Evolutionary conservation across 2,797 vertebrate species (phyloP), one percentile per base, ranked within the genome.

Genomic region (Catostomus latipinnis): DNA sequence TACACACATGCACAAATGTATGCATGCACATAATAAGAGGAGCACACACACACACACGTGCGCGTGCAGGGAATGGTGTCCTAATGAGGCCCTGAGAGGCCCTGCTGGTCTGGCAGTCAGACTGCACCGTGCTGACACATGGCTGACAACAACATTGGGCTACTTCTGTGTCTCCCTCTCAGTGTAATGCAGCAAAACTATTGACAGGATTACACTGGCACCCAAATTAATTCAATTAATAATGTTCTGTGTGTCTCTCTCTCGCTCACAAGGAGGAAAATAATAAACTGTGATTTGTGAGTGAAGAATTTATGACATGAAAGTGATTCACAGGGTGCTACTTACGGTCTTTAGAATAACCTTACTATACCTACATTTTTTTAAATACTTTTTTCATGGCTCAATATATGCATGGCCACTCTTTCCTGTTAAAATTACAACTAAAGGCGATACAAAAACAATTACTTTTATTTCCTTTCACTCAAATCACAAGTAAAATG

Each of bases 61-160:
- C 69, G 68, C 54, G 67, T 52, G 84, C 87, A 80, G 88, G 88
- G 87, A 91, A 90, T 84, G 84, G 87, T 87, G 89, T 91, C 93
- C 91, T 95, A 95, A 95, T 94, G 94, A 94, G 93, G 92, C 90
- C 94, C 93, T 58, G 89, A 87, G 94, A 94, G 93, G 94, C 91
- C 67, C 76, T 78, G 87, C 90, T 74, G 89, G 85, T 91, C 91
- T 93, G 93, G 94, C 93, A 94, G 91, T 95, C 93, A 94, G 87
- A 79, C 88, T 86, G 91, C 88, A 88, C 91, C 91, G 85, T 87
- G 88, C 92, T 95, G 93, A 94, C 94, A 93, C 78, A 79, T 86
- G 89, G 91, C 91, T 91, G 89, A 94, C 92, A 93, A 93, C 91
- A 92, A 93, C 92, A 92, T 87, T 91, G 90, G 90, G 89, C 89